Evolutionary conservation across 2,888 invertebrate genomes (phyloP).

Genomic region (Serrognathus titanus): DNA sequence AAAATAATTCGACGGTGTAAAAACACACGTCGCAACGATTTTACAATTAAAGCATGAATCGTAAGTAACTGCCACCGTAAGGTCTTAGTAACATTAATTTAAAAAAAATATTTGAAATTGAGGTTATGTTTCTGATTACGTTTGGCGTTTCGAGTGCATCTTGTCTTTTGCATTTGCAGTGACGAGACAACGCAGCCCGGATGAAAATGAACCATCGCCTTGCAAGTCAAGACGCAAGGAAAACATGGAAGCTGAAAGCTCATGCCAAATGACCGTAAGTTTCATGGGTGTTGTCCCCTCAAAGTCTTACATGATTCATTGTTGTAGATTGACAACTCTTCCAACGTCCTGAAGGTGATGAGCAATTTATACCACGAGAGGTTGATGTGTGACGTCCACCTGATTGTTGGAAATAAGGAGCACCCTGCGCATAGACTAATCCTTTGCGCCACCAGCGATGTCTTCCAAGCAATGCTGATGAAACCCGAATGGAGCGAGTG

Average conservation of each 20-base stretch:
- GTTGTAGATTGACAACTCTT: constrained; percentile 77
- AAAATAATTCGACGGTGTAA: too few relatives aligned
- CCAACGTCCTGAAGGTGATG: constrained; percentile 76
- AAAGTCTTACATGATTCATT: neutral
- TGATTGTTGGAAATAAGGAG: constrained; percentile 77
- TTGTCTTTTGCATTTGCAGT: neutral
- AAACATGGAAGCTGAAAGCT: constrained; percentile 21
- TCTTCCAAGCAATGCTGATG: constrained; percentile 86
- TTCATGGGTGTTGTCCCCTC: neutral
- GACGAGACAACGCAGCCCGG: neutral
- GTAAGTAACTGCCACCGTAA: too few relatives aligned
- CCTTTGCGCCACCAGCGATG: constrained; percentile 90
- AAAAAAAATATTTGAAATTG: neutral
- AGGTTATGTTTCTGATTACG: neutral
- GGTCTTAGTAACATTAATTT: too few relatives aligned
- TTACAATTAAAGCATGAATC: too few relatives aligned
- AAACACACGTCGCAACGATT: too few relatives aligned
- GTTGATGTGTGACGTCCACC: constrained; percentile 83
- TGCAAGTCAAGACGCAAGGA: constrained; percentile 17
- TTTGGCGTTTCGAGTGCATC: constrained; percentile 5
- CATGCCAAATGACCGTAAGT: constrained; percentile 26
- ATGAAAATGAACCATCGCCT: constrained; percentile 15
- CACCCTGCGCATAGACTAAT: constrained; percentile 90
- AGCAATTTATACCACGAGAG: constrained; percentile 80
- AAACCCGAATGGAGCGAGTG: constrained; percentile 92